phyloP scores from a whole-genome alignment of 2,888 invertebrate species.

The Unio pictorum region DNA sequence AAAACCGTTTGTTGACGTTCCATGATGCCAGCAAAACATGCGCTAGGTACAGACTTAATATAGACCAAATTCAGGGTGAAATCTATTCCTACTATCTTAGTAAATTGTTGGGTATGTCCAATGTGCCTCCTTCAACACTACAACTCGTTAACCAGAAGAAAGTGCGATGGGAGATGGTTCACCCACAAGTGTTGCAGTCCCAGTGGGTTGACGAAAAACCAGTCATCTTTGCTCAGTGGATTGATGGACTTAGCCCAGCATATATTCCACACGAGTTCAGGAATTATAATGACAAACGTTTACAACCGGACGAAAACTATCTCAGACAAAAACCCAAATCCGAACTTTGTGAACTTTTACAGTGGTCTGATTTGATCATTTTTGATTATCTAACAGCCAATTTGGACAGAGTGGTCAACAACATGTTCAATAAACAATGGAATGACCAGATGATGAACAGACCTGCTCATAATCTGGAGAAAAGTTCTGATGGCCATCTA shows the following conservation, averaged over 20 bases:
- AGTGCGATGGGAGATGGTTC: slow-evolving; percentile 70
- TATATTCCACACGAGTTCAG: slow-evolving; percentile 85
- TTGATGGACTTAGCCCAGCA: slow-evolving; percentile 82
- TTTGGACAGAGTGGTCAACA: slow-evolving; percentile 90
- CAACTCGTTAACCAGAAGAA: slow-evolving; percentile 75
- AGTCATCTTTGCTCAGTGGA: slow-evolving; percentile 79
- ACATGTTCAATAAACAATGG: slow-evolving; percentile 91
- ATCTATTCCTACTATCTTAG: slow-evolving; percentile 89
- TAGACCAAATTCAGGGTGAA: slow-evolving; percentile 92
- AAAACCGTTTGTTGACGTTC: slow-evolving; percentile 85
- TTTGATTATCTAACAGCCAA: slow-evolving; percentile 94
- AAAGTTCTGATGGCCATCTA: slow-evolving; percentile 78
- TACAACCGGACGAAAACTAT: too few relatives aligned
- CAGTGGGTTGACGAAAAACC: slow-evolving; percentile 87
- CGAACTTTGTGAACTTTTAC: slow-evolving; percentile 74
- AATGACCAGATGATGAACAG: slow-evolving; percentile 90
- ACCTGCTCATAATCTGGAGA: slow-evolving; percentile 88
- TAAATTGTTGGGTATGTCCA: slow-evolving; percentile 79
- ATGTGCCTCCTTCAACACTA: slow-evolving; percentile 84
- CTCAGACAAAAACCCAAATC: too few relatives aligned
- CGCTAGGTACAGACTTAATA: slow-evolving; percentile 88
- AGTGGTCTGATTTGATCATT: slow-evolving; percentile 91
- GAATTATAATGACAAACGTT: slow-evolving; percentile 70
- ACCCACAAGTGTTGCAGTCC: slow-evolving; percentile 80
- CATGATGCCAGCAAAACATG: slow-evolving; percentile 85